Base-by-base conservation (phyloP, 23 tunicate species). In the Halocynthia roretzi region DNA sequence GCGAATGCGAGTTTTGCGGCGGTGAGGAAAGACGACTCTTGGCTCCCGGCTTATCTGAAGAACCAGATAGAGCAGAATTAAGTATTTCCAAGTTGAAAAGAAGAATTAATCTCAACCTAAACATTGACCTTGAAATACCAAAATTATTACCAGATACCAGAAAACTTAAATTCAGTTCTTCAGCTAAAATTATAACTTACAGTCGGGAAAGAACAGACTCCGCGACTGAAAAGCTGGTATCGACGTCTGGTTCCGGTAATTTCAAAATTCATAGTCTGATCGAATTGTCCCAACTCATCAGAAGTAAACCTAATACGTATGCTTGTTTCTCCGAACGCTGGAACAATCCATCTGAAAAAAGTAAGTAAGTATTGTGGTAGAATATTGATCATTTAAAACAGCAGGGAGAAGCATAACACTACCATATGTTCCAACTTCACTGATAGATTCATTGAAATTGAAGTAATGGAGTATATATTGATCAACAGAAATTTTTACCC, bases 141-240 rank as follows among this genome's bases (percentile, higher is more conserved):
- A 31, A 31, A 31, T 31, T 31, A 31, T 31, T 31, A 31, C 44
- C 44, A 31, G 1, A 31, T 31, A 31, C 44, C 44, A 31, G 1
- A 31, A 31, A 31, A 31, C 1, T 31, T 0, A 31, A 31, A 0
- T 31, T 31, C 44, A 31, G 44, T 31, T 31, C 44, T 31, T 31
- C 4, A 58, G 15, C 17, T 58, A 58, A 58, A 58, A 58, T 14
- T 14, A 14, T 58, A 9, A 65, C 78, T 74, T 31, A 74, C 78
- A 55, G 93, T 89, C 49, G 99, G 99, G 77, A 85, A 96, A 15
- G 93, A 71, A 61, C 96, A 96, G 63, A 89, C 78, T 58, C 99
- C 99, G 4, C 93, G 80, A 72, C 99, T 89, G 56, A 82, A 85
- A 61, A 96, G 75, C 76, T 96, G 93, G 63, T 89, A 96, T 8